A percentile compares a stretch with the other conserved stretches of the same genome.
Conservation (phyloP, 2,888 invertebrate genomes). For the Archips xylosteana region DNA sequence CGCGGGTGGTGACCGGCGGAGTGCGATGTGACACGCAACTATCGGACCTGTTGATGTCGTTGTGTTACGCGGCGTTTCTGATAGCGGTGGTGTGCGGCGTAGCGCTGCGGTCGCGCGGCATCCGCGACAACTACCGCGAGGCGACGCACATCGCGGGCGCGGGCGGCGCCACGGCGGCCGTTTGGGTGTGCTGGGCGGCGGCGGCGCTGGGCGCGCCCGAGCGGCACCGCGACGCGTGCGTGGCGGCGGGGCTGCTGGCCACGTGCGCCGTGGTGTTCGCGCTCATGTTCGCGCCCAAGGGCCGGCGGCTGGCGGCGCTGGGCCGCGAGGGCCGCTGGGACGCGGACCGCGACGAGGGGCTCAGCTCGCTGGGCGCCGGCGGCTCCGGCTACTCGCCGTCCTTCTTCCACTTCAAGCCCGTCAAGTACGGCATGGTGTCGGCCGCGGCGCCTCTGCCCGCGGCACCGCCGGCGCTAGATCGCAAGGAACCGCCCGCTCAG, state of each 20-base stretch:
- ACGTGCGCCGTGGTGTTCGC: constrained; percentile 95
- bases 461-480: constrained; percentile 78
- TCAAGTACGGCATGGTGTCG: constrained; percentile 90
- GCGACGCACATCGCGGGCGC: constrained; percentile 96
- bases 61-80: constrained; percentile 94
- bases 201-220: constrained; percentile 93
- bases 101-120: constrained; percentile 94
- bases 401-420: constrained; percentile 96
- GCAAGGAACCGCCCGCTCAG: constrained; percentile 84
- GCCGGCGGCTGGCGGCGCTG: constrained; percentile 95
- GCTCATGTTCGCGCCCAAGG: constrained; percentile 97
- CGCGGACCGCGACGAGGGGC: constrained; percentile 93
- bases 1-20: constrained; percentile 70
- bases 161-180: constrained; percentile 93
- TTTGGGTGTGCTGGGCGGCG: constrained; percentile 94
- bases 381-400: constrained; percentile 96
- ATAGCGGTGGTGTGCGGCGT: constrained; percentile 94
- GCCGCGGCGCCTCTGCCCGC: constrained; percentile 71
- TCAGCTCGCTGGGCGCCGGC: constrained; percentile 91
- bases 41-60: constrained; percentile 90
- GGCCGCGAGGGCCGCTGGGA: constrained; percentile 95
- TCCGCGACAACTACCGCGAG: constrained; percentile 97
- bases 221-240: constrained; percentile 93
- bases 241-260: constrained; percentile 95
- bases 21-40: constrained; percentile 88